phyloP scores from a whole-genome alignment of 2,113 vertebrate species.

The Antechinus flavipes region DNA sequence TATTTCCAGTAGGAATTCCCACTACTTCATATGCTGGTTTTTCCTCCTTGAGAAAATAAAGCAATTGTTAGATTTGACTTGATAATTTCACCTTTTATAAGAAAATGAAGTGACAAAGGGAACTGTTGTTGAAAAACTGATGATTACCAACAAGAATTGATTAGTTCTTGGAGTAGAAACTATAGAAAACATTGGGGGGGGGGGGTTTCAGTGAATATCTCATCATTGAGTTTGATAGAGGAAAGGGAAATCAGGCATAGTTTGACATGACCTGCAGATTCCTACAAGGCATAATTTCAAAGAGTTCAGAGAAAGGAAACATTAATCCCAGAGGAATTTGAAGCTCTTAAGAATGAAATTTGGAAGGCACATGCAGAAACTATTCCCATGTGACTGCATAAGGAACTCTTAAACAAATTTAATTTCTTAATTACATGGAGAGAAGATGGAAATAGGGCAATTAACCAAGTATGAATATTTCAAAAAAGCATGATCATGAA shows the following conservation, averaged over 20 bases:
- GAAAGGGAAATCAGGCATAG: neutral
- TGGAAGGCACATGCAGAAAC: neutral
- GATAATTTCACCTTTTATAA: neutral
- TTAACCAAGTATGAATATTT: neutral
- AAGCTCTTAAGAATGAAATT: neutral
- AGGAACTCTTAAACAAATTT: neutral
- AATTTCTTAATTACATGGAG: neutral
- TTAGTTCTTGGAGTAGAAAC: neutral
- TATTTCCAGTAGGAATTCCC: neutral
- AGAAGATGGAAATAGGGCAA: neutral
- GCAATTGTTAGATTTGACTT: neutral
- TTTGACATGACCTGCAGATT: neutral
- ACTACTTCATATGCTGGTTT: neutral
- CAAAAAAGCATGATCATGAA: neutral
- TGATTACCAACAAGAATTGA: neutral
- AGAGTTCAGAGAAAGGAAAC: neutral
- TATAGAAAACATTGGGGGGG: neutral
- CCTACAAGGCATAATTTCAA: neutral
- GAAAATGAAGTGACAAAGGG: neutral
- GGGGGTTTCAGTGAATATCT: neutral
- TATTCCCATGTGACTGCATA: neutral
- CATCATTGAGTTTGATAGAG: neutral
- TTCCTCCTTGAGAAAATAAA: neutral
- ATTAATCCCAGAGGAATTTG: neutral
- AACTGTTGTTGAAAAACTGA: neutral